phyloP scores from a whole-genome alignment of 92 coral and sea anemone genomes.

The Paragorgia papillata region DNA sequence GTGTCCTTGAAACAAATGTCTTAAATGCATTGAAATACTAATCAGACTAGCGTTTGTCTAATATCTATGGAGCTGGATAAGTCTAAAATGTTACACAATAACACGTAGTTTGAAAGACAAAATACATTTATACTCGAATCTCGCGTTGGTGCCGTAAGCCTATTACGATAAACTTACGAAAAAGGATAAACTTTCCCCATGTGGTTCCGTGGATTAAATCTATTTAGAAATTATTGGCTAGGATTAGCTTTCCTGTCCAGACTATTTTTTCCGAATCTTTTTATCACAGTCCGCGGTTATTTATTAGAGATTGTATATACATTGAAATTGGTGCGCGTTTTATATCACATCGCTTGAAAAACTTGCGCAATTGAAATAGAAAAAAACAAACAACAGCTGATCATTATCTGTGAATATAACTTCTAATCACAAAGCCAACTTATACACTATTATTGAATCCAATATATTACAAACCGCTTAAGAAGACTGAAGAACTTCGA shows the following conservation, averaged over 20 bases:
- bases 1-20: too few relatives aligned
- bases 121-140: not conserved
- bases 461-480: not conserved
- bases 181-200: not conserved
- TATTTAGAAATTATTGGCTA: slow-evolving; percentile 1
- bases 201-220: slow-evolving; percentile 24
- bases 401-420: slow-evolving; percentile 42
- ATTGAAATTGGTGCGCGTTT: too few relatives aligned
- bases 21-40: too few relatives aligned
- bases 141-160: slow-evolving; percentile 8
- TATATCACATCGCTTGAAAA: too few relatives aligned
- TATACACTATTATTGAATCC: slow-evolving; percentile 8
- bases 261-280: slow-evolving; percentile 1
- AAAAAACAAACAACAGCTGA: slow-evolving; percentile 21
- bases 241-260: slow-evolving; percentile 27
- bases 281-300: not conserved
- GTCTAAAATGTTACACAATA: too few relatives aligned
- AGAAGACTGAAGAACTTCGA: not conserved
- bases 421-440: slow-evolving; percentile 23
- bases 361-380: too few relatives aligned
- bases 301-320: too few relatives aligned
- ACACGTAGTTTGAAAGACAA: too few relatives aligned
- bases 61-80: too few relatives aligned
- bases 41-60: too few relatives aligned
- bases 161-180: slow-evolving; percentile 12